Base-by-base conservation (phyloP, 1,140 invertebrate genomes). In the Melipona quadrifasciata region DNA sequence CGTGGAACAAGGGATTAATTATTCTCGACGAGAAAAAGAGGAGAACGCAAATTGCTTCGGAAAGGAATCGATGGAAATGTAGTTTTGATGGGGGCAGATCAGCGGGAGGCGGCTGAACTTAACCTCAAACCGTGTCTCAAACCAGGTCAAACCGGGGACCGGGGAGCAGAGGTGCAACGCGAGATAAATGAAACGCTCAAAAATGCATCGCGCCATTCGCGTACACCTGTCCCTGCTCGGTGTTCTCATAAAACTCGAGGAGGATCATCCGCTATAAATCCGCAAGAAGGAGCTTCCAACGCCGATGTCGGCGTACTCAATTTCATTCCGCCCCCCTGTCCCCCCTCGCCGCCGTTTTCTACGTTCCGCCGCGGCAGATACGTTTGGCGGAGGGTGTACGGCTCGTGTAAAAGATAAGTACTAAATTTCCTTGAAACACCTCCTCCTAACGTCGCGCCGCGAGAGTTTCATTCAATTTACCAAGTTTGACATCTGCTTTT, bases 191-290 rank as follows among this genome's bases (percentile, higher is more conserved):
- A 72, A 81, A 86, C 73, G 83, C 79, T 89, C 67, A 89, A 84
- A 89, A 89, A 89, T 89, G 80, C 78, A 89, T 86, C 87, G 80
- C 24, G 27, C 39, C 64, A 51, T 71, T 27, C 71, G 57, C 19
- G 57, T 17, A 74, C 65, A 67, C 80, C 73, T 75, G 65, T 72
- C 67, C 84, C 72, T 76, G 80, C 70, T 83, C 86, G 55, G 51
- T 61, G 39, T 34, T 68, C 84, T 89, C 77, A 73, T 89, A 89
- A 86, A 89, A 88, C 72, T 86, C 47, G 31, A 67, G 61, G 68
- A 47, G 84, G 75, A 86, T 88, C 58, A 58, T 74, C 72, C 80
- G 79, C 73, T 64, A 81, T 89, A 89, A 89, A 88, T 89, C 80
- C 84, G n/a, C 21, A 27, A 61, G 80, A 68, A 88, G 84, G 55